Percentiles rank a stretch among this genome's conserved stretches.
These are phyloP conservation scores for Orgyia antiqua DNA, from an alignment of 2,888 invertebrate genomes.

Conservation along the genomic window DNA sequence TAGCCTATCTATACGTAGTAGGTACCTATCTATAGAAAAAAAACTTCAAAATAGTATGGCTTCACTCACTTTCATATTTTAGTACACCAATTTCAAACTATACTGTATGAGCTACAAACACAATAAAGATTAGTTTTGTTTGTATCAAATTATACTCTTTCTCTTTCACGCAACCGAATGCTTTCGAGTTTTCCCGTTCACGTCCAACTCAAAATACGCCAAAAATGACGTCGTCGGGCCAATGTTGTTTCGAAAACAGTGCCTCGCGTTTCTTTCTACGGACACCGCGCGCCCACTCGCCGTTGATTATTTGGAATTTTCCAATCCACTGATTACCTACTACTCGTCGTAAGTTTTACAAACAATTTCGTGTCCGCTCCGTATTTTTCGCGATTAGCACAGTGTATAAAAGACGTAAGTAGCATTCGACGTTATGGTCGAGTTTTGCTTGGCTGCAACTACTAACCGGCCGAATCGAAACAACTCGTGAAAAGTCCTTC, in stretches of 20 bases:
- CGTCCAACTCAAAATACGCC: slow-evolving; percentile 77
- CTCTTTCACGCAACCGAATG: slow-evolving; percentile 67
- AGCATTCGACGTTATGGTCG: slow-evolving; percentile 46
- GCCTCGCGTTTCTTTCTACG: slow-evolving; percentile 67
- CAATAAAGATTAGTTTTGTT: slow-evolving; percentile 58
- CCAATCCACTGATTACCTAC: slow-evolving; percentile 79
- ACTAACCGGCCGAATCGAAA: slow-evolving; percentile 50
- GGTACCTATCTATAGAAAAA: no score
- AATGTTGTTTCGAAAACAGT: slow-evolving; percentile 75
- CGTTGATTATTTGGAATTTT: slow-evolving; percentile 79
- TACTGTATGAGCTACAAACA: slow-evolving; percentile 42
- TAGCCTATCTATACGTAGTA: slow-evolving; percentile 56
- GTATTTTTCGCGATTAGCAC: slow-evolving; percentile 71
- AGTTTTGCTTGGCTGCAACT: slow-evolving; percentile 36
- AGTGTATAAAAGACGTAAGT: slow-evolving; percentile 70
- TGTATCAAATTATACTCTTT: slow-evolving; percentile 38
- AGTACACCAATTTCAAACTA: slow-evolving; percentile 49
- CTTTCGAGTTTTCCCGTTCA: slow-evolving; percentile 76
- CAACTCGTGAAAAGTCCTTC: slow-evolving; percentile 21
- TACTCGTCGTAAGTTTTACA: slow-evolving; percentile 68
- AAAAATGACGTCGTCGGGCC: slow-evolving; percentile 76
- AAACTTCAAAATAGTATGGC: slow-evolving; percentile 75
- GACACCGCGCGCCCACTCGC: slow-evolving; percentile 61
- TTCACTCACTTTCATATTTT: slow-evolving; percentile 50
- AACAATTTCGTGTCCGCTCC: slow-evolving; percentile 70